Percentiles rank a stretch among this genome's conserved stretches.
These are phyloP conservation scores for Rhagonycha lutea DNA, from an alignment of 2,888 invertebrate species.

Conservation along the genomic window DNA sequence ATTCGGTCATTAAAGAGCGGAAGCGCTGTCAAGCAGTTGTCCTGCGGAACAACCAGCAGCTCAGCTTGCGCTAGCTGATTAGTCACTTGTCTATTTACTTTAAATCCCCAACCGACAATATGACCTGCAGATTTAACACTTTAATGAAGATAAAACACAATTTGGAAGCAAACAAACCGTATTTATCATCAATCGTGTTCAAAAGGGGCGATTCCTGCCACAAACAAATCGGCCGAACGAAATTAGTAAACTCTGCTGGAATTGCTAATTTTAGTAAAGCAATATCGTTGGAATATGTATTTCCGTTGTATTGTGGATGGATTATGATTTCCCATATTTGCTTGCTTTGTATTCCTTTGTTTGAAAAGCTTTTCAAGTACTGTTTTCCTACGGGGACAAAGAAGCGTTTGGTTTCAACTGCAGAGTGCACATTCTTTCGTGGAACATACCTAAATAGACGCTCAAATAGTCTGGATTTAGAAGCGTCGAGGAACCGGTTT, in stretches of 20 bases:
- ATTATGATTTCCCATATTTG: slow-evolving; percentile 45
- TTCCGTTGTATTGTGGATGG: slow-evolving; percentile 46
- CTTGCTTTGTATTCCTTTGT: slow-evolving; percentile 49
- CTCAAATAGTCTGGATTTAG: slow-evolving; percentile 42
- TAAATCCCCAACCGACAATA: slow-evolving; percentile 59
- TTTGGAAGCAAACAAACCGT: slow-evolving; percentile 37
- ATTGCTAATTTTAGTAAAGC: slow-evolving; percentile 44
- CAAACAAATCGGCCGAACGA: slow-evolving; percentile 49
- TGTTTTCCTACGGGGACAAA: slow-evolving; percentile 46
- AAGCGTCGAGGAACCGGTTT: slow-evolving; percentile 35
- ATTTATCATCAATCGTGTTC: slow-evolving; percentile 37
- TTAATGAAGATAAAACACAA: background rate
- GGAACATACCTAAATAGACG: slow-evolving; percentile 41
- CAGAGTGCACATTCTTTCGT: no score
- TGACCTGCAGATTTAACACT: slow-evolving; percentile 39
- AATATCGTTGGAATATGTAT: slow-evolving; percentile 46
- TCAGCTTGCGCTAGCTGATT: slow-evolving; percentile 63
- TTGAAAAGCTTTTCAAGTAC: slow-evolving; percentile 49
- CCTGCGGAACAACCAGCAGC: slow-evolving; percentile 65
- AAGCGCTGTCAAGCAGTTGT: slow-evolving; percentile 64
- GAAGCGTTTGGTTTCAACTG: background rate
- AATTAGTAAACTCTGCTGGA: slow-evolving; percentile 46
- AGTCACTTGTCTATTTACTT: slow-evolving; percentile 61
- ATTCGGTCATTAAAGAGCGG: slow-evolving; percentile 65
- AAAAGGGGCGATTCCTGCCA: slow-evolving; percentile 42